Evolutionary conservation across 2,888 invertebrate species (phyloP).

Genomic region (Pheosia gnoma): DNA sequence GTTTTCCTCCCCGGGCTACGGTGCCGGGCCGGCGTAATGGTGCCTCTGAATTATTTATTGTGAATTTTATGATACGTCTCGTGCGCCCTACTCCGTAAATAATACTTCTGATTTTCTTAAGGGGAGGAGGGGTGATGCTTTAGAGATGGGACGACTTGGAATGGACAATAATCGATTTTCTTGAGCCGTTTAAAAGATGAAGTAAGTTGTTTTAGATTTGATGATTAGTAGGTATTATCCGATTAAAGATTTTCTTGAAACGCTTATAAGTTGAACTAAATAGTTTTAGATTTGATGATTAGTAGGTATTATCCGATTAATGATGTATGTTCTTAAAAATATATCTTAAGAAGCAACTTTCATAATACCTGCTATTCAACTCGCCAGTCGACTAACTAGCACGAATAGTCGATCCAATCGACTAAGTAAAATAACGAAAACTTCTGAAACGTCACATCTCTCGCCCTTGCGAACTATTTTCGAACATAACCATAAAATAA

Average conservation of each 20-base stretch:
- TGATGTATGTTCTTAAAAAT: no score
- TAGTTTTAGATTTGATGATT: no score
- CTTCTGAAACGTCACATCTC: background rate
- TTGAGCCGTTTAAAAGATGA: background rate
- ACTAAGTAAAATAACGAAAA: background rate
- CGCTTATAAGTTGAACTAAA: no score
- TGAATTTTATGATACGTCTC: conserved; percentile 76
- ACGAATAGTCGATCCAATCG: background rate
- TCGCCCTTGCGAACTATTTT: no score
- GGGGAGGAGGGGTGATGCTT: conserved; percentile 22
- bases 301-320: no score
- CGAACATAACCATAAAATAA: no score
- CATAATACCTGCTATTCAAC: background rate
- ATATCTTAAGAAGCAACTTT: no score
- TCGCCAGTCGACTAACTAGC: background rate
- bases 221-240: no score
- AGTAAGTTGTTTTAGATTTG: no score
- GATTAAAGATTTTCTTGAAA: no score
- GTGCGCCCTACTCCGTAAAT: conserved; percentile 63
- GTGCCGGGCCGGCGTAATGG: conserved; percentile 69
- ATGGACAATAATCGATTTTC: background rate
- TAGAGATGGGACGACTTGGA: background rate
- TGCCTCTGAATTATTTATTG: conserved; percentile 74
- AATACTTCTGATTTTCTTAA: conserved; percentile 68
- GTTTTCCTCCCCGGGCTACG: conserved; percentile 64